Conservation (phyloP, 2,113 vertebrate genomes). For the Nothoprocta pentlandii region DNA sequence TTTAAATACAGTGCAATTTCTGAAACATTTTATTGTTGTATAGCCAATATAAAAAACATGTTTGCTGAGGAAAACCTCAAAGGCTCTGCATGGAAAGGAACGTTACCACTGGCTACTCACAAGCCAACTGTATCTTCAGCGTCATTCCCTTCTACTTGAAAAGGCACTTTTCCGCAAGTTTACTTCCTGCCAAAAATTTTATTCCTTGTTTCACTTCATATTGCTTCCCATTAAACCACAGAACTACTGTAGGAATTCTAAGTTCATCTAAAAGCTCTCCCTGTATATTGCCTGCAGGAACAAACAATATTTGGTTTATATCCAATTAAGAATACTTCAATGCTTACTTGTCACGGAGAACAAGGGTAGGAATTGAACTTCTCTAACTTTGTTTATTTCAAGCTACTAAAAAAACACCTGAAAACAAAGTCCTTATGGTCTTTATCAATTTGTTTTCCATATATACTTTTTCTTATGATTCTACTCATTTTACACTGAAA, state of each 20-base stretch:
- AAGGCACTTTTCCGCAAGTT: neutral
- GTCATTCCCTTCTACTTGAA: neutral
- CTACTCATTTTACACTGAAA: too few relatives aligned
- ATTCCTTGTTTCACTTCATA: neutral
- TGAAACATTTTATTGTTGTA: neutral
- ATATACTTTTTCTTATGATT: too few relatives aligned
- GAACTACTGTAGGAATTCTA: neutral
- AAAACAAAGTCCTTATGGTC: too few relatives aligned
- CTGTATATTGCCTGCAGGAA: neutral
- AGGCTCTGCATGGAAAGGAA: neutral
- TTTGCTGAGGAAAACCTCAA: neutral
- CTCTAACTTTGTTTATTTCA: neutral
- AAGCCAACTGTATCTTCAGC: rapidly evolving
- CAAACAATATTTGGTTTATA: neutral
- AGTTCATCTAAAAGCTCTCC: neutral
- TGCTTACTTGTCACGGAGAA: neutral
- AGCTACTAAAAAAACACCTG: neutral
- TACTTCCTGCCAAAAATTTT: neutral
- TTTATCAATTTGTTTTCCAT: too few relatives aligned
- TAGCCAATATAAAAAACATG: neutral
- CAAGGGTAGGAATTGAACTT: neutral
- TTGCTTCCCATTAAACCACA: neutral
- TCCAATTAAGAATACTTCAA: neutral
- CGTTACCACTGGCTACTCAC: neutral
- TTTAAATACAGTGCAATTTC: neutral